A percentile compares a stretch with the other conserved stretches of the same genome.
phyloP scores from a whole-genome alignment of 2,797 vertebrate species.

The Malurus splendens region DNA sequence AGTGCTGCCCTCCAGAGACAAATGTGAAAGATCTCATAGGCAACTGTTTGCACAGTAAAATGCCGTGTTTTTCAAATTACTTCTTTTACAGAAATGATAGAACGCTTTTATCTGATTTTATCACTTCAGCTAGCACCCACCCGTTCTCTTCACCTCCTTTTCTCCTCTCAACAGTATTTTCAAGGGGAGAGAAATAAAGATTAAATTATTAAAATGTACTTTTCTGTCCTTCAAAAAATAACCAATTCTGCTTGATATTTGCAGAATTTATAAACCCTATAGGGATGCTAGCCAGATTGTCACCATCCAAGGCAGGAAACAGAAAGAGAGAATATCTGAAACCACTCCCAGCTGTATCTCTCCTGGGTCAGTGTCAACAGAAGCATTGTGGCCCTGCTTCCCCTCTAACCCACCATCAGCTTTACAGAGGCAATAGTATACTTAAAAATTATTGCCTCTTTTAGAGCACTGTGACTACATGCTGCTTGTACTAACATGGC shows the following conservation, averaged over 20 bases:
- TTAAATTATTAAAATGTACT: background rate
- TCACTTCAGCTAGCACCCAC: background rate
- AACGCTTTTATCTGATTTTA: background rate
- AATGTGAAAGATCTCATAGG: background rate
- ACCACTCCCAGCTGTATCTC: background rate
- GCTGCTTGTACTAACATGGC: background rate
- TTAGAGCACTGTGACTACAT: background rate
- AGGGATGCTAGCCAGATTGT: background rate
- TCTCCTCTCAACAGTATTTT: background rate
- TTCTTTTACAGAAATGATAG: background rate
- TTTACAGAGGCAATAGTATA: background rate
- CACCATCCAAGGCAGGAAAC: background rate
- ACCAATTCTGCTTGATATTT: background rate
- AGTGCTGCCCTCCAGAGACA: background rate
- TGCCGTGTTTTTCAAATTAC: background rate
- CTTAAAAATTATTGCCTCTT: background rate
- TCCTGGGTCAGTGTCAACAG: background rate
- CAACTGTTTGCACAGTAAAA: conserved; percentile 2
- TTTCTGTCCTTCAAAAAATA: background rate
- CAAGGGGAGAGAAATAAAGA: background rate
- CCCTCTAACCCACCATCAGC: background rate
- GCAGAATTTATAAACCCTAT: background rate
- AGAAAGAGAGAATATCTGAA: background rate
- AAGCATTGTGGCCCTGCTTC: background rate
- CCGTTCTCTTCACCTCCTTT: background rate